Evolutionary conservation across 1,140 invertebrate genomes (phyloP), one percentile per base, ranked within the genome.

Genomic region (Heliconius hewitsoni): DNA sequence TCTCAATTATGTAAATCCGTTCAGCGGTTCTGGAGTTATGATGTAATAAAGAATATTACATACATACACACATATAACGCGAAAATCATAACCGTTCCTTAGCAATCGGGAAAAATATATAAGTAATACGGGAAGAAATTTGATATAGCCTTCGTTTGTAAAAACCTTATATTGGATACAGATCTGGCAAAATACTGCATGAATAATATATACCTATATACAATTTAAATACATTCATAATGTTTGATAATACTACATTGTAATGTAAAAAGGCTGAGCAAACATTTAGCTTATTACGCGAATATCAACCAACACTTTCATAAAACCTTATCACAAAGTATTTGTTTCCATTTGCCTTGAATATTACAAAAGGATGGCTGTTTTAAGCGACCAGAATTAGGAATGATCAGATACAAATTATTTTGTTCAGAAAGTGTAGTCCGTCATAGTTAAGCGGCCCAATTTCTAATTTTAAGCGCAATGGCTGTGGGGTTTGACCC

Each of bases 261-360:
- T 74, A 74, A 46, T 46, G 42, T 46, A 46, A 46, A 74, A 55
- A 76, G 34, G 37, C 55, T 27, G 34, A 34, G 16, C 27, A 71
- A 50, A 77, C 9, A 72, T 37, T 46, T 16, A 34, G 76, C 76
- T 71, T 77, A 73, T 72, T 77, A 74, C 50, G 74, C 30, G 52
- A 80, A 74, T 70, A 66, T 42, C 46, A 27, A 73, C 74, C 74
- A 78, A 76, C 74, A 76, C 71, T 76, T 74, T 76, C 77, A 80
- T 76, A 80, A 78, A 78, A 78, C 42, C n/a, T 80, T 82, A 82
- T 82, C 78, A 76, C 19, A 5, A 3, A 71, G 8, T 27, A 19
- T 50, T 8, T 66, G 60, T 76, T 76, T 71, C 74, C 74, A 76
- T 71, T 76, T 71, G 3, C 55, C 9, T 11, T n/a, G 9, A 57